A percentile compares a stretch with the other conserved stretches of the same genome.
Evolutionary conservation across 2,113 vertebrate species (phyloP).

Genomic region (Ophiodon elongatus): DNA sequence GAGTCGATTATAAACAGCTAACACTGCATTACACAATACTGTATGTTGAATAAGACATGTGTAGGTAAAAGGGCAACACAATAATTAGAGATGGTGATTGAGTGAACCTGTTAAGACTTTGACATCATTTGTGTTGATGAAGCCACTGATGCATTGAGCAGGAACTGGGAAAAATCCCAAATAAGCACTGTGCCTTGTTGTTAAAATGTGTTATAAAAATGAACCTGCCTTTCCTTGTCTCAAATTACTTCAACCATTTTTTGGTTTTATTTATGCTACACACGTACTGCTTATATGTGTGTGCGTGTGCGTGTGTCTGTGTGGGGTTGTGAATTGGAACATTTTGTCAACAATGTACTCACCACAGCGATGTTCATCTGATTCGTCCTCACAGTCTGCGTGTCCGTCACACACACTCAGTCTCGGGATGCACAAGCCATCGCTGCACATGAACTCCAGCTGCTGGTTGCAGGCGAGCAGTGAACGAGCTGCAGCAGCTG

Average conservation of each 20-base stretch:
- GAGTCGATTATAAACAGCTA: background rate
- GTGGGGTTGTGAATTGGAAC: background rate
- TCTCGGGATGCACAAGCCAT: conserved; percentile 73
- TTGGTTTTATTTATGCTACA: background rate
- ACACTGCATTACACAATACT: background rate
- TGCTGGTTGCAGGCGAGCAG: conserved; percentile 57
- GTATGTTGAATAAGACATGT: background rate
- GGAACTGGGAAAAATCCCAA: background rate
- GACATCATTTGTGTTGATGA: background rate
- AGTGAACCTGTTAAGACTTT: background rate
- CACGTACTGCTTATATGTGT: background rate
- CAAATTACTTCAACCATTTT: background rate
- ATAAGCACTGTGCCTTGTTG: background rate
- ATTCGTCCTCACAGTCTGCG: conserved; percentile 79
- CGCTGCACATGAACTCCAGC: conserved; percentile 76
- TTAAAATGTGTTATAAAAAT: background rate
- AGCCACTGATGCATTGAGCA: background rate
- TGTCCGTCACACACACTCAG: conserved; percentile 76
- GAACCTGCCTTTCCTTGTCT: background rate
- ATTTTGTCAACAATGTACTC: conserved; percentile 38
- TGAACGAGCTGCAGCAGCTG: conserved; percentile 34
- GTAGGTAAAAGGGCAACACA: background rate
- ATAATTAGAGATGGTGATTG: background rate
- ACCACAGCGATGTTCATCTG: conserved; percentile 85
- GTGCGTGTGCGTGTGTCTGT: background rate